Percentiles rank a stretch among this genome's conserved stretches.
phyloP scores from a whole-genome alignment of 1,140 invertebrate species.

The Diorhabda carinulata region DNA sequence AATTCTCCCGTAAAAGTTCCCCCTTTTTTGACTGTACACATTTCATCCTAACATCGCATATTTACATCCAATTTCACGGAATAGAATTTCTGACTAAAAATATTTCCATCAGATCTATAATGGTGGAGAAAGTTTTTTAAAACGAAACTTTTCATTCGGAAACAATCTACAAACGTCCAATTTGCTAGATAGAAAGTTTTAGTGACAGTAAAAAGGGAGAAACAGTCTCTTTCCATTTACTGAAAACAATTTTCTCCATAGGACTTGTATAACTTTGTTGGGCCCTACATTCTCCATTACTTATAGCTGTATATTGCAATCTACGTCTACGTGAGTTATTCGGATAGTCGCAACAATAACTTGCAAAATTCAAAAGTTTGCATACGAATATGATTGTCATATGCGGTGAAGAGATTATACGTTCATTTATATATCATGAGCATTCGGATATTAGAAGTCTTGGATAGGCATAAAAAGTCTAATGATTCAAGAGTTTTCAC shows the following conservation, averaged over 20 bases:
- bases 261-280: background rate
- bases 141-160: background rate
- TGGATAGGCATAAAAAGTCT: no score
- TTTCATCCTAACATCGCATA: background rate
- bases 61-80: background rate
- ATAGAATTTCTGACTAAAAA: background rate
- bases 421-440: no score
- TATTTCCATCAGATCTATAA: background rate
- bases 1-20: no score
- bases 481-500: no score
- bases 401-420: no score
- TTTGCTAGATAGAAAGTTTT: slow-evolving; percentile 2
- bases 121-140: background rate
- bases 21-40: no score
- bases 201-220: background rate
- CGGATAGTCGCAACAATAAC: no score
- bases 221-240: background rate
- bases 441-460: no score
- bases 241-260: slow-evolving; percentile 1
- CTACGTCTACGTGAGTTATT: no score
- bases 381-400: no score
- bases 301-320: no score
- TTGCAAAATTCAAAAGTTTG: no score
- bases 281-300: background rate
- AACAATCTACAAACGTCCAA: background rate